phyloP scores from a whole-genome alignment of 2,113 vertebrate genomes.

The Rissa tridactyla region DNA sequence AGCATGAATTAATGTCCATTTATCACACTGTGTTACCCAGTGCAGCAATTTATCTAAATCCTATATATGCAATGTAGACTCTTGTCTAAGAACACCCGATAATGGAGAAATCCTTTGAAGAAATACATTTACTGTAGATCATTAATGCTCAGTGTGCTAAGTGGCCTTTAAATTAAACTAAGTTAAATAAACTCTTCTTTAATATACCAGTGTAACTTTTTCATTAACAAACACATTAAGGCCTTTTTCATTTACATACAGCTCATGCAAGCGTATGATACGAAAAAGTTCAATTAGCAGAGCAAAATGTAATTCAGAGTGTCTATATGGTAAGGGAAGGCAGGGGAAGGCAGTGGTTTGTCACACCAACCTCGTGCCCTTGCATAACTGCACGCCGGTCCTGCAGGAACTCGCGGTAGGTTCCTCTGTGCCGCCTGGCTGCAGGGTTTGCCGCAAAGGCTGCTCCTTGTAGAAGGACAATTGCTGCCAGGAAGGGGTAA shows the following conservation, averaged over 20 bases:
- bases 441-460: neutral
- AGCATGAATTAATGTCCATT: conserved; percentile 31
- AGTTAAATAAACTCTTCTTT: conserved; percentile 66
- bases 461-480: neutral
- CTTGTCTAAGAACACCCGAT: neutral
- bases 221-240: conserved; percentile 63
- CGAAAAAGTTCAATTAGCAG: neutral
- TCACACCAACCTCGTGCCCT: too few species aligned
- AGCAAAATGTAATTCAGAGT: neutral
- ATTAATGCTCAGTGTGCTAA: conserved; percentile 52
- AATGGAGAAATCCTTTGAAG: conserved; percentile 24
- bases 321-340: neutral
- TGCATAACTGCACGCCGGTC: rapidly evolving
- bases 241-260: conserved; percentile 43
- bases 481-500: neutral
- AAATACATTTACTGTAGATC: conserved; percentile 30
- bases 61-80: neutral
- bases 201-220: conserved; percentile 48
- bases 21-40: conserved; percentile 18
- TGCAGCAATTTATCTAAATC: conserved; percentile 29
- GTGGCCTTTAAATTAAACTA: conserved; percentile 58
- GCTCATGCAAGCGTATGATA: conserved; percentile 34
- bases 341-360: neutral
- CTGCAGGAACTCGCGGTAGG: rapidly evolving
- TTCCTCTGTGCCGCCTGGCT: neutral